A percentile compares a stretch with the other conserved stretches of the same genome.
phyloP scores from a whole-genome alignment of 1,140 invertebrate species.

The Drosophila paulistorum region DNA sequence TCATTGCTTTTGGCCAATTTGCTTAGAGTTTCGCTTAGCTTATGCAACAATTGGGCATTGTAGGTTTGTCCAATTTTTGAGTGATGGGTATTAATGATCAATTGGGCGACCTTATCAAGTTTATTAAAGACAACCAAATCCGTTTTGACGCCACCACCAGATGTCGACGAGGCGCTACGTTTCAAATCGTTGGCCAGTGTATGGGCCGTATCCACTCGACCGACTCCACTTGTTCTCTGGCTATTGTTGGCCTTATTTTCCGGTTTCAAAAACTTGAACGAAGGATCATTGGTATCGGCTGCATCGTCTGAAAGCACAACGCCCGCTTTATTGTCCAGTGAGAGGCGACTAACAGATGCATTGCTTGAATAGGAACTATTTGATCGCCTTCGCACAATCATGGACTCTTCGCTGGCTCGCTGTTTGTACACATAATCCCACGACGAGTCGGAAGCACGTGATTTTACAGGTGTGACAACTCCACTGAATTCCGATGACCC shows the following conservation, averaged over 20 bases:
- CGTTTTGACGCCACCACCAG: constrained; percentile 8
- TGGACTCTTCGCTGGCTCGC: constrained; percentile 87
- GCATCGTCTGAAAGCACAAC: constrained; percentile 54
- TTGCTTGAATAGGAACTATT: constrained; percentile 92
- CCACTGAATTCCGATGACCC: constrained; percentile 39
- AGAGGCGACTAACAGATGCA: constrained; percentile 84
- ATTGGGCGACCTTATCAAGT: constrained; percentile 86
- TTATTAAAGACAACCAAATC: constrained; percentile 85
- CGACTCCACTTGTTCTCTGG: constrained; percentile 56
- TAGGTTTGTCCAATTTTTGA: constrained; percentile 86
- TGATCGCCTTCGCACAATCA: constrained; percentile 91
- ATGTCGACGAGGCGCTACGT: background rate
- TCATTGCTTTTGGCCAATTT: constrained; percentile 86
- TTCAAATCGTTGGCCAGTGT: constrained; percentile 70
- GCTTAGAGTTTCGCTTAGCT: constrained; percentile 86
- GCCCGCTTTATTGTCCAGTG: constrained; percentile 63
- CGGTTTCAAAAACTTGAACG: constrained; percentile 69
- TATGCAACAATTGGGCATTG: constrained; percentile 86
- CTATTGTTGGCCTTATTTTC: constrained; percentile 68
- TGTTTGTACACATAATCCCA: constrained; percentile 85
- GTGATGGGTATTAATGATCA: constrained; percentile 85
- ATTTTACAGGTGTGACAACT: constrained; percentile 51
- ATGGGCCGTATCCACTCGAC: constrained; percentile 30
- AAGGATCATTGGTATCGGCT: constrained; percentile 50
- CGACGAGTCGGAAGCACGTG: constrained; percentile 83